Base-by-base conservation (phyloP, 2,888 invertebrate genomes). In the Hyposoter didymator region DNA sequence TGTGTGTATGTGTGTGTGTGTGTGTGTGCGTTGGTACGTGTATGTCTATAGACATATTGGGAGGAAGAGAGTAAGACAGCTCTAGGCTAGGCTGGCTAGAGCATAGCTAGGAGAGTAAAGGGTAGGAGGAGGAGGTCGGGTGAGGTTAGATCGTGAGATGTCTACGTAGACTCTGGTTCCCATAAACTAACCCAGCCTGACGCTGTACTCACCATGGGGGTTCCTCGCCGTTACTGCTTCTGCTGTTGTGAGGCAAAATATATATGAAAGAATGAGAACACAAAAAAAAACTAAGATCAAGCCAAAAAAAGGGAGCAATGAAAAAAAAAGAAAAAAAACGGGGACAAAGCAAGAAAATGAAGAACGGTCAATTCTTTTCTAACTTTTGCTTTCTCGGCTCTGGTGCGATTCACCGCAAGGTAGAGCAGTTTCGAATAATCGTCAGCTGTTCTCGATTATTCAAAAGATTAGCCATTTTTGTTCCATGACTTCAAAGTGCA, bases 141-240 rank as follows among this genome's bases (percentile, higher is more conserved):
- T 92, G 90, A 91, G 92, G 92, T 90, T 91, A 91, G 92, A 92
- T 91, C 90, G 92, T 90, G 92, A 90, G 91, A 92, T 90, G 91
- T 92, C 92, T 92, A 90, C 92, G 90, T 92, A 92, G 90, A 92
- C 92, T 90, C 89, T 88, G 89, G 89, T 89, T 88, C 90, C 90
- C 92, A 91, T 92, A 92, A 92, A 92, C 91, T 90, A 91, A 91
- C 90, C 89, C 89, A 89, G 89, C 90, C 89, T 88, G 89, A 90
- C 90, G 89, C 85, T 88, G 84, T 84, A 89, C 88, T 89, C 90
- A 89, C 91, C 90, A 89, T 89, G 88, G 87, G 88, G 87, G 80
- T 88, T 88, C 86, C 43, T 74, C 73, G 73, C 19, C 47, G 76
- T 43, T 45, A 62, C 55, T 47, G 73, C 81, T 78, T 64, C 64